These are phyloP conservation scores for Lysandra coridon DNA, from an alignment of 2,888 invertebrate genomes.

Conservation along the genomic window DNA sequence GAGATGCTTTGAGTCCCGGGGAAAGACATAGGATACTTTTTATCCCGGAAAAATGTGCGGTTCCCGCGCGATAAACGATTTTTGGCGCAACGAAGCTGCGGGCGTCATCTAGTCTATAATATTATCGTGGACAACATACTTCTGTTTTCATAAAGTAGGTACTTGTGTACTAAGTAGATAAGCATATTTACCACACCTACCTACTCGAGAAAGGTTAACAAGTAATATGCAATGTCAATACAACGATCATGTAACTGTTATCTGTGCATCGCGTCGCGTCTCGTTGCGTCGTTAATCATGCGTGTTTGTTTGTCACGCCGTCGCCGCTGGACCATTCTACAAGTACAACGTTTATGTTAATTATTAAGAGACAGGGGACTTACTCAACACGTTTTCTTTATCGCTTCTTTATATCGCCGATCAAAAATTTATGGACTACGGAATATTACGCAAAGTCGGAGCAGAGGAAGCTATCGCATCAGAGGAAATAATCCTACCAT, in stretches of 20 bases:
- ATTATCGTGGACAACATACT: no score
- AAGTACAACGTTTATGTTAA: conserved; percentile 25
- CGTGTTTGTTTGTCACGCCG: conserved; percentile 45
- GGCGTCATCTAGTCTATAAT: no score
- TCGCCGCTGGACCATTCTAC: conserved; percentile 40
- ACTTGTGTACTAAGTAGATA: no score
- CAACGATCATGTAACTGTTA: conserved; percentile 35
- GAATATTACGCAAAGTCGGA: no score
- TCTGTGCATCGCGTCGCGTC: conserved; percentile 41
- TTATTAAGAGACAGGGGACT: neutral
- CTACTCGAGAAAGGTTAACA: neutral
- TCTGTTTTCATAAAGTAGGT: no score
- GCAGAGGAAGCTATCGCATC: no score
- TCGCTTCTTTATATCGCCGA: neutral
- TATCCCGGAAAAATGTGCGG: no score
- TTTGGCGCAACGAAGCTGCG: no score
- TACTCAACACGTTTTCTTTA: neutral
- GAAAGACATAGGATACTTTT: no score
- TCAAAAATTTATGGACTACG: neutral
- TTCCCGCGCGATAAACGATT: no score
- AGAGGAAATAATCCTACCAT: no score
- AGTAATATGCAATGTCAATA: neutral
- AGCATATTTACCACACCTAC: neutral
- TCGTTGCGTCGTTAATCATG: conserved; percentile 53
- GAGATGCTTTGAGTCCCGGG: no score